Evolutionary conservation across 2,888 invertebrate genomes (phyloP).

Genomic region (Podabrus alpinus): DNA sequence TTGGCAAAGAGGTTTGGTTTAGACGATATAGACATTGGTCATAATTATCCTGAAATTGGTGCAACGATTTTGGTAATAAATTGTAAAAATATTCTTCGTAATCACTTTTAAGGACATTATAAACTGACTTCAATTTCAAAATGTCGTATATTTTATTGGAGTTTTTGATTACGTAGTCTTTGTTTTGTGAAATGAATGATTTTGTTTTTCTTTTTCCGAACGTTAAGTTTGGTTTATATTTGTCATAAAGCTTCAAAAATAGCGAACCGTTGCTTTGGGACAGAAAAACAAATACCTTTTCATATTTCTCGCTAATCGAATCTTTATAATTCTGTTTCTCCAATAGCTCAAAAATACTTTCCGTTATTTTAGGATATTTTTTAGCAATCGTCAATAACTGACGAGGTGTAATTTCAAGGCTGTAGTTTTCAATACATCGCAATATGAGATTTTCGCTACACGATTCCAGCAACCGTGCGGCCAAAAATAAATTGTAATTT

Average conservation of each 20-base stretch:
- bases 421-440: slow-evolving; percentile 9
- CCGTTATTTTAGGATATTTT: slow-evolving; percentile 11
- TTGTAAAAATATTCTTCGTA: slow-evolving; percentile 11
- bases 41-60: background rate
- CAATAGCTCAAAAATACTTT: slow-evolving; percentile 11
- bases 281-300: slow-evolving; percentile 2
- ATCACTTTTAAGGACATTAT: background rate
- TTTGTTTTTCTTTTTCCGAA: slow-evolving; percentile 18
- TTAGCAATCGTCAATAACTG: slow-evolving; percentile 19
- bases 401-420: slow-evolving; percentile 9
- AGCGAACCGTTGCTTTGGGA: background rate
- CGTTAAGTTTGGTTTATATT: background rate
- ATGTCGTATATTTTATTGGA: background rate
- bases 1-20: background rate
- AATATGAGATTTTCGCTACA: slow-evolving; percentile 22
- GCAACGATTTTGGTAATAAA: slow-evolving; percentile 10
- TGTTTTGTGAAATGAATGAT: slow-evolving; percentile 11
- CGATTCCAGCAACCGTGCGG: slow-evolving; percentile 13
- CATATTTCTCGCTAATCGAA: slow-evolving; percentile 4
- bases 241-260: slow-evolving; percentile 18
- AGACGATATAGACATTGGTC: background rate
- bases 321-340: background rate
- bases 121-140: slow-evolving; percentile 5
- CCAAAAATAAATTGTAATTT: slow-evolving; percentile 20
- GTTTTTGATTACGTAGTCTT: slow-evolving; percentile 11